Base-by-base conservation (phyloP, 2,797 vertebrate genomes). In the Morelia viridis region DNA sequence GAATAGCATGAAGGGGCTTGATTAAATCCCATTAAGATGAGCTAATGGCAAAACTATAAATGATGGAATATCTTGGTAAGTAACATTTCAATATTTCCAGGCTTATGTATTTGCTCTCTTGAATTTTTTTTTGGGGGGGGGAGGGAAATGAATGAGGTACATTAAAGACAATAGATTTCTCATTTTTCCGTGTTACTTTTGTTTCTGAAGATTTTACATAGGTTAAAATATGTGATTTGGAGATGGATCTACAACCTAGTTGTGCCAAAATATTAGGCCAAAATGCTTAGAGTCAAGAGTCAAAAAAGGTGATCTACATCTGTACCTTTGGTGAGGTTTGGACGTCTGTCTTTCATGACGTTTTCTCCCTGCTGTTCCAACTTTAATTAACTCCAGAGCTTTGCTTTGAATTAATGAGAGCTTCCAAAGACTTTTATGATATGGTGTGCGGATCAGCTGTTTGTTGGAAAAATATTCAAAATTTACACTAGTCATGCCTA, bases 1-100 rank as follows among this genome's bases (percentile, higher is more conserved):
- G 65, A 31, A 94, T 1, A 91, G 17, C 86, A 90, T 95, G 71
- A 93, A 93, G 87, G 94, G 94, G 57, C 94, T 96, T 94, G 65
- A 94, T 94, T 92, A 94, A 53, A 93, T 94, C 93, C 91, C 92
- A 93, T 94, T 95, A 94, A 95, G 95, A 13, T 92, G 56, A 95
- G 13, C 8, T 94, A 91, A 93, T 46, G 94, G 60, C 85, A 96
- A 94, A 87, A 83, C 95, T 96, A 95, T 85, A 91, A 60, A 22
- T 93, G 60, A 4, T 88, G 57, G 92, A 93, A 80, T 92, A 95
- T 56, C 68, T 89, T 58, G 17, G 58, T 95, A 95, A 85, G 61
- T 94, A 95, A 94, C 86, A 92, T 90, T 68, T 92, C 95, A 89
- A 94, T 89, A 91, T 96, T 95, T 95, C 56, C 90, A 5, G 92